Evolutionary conservation across 2,888 invertebrate species (phyloP), one percentile per base, ranked within the genome.

Genomic region (Hedya salicella): DNA sequence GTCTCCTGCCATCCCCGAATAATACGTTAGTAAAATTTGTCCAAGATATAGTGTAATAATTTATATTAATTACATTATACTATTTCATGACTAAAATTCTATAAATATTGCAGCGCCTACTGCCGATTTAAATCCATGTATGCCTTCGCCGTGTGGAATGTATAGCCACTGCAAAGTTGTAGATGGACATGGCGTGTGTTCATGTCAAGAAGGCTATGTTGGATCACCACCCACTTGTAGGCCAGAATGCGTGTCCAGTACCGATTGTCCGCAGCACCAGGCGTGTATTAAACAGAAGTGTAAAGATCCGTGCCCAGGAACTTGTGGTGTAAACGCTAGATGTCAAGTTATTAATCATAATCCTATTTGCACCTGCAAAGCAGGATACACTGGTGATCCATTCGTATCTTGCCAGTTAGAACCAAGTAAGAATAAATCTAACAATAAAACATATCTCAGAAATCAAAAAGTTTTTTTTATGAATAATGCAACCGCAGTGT

Each of bases 331-430:
- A 59, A 95, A 95, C 79, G 95, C 96, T 52, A 91, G 94, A 70
- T 96, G 96, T 79, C 94, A 95, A 83, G 95, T 95, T 59, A 94
- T 95, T 69, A 96, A 96, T 82, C 96, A 96, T 80, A 95, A 95
- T 82, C 96, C 96, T 11, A 95, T 96, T 75, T 97, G 97, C 85
- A 95, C 95, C 73, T 97, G 97, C 83, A 94, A 94, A 73, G 87
- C 94, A 67, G 95, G 95, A 78, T 95, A 92, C 85, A 96, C 95
- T 19, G 97, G 97, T 21, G 96, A 97, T 93, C 96, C 96, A 68
- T 96, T 96, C 80, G 93, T 93, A 25, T 93, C 94, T 82, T 97
- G 97, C 81, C 95, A 94, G 78, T 93, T 94, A 77, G 88, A 91
- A 74, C 84, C 84, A 89, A 91, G 92, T 93, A 91, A 92, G 93